These are phyloP conservation scores for Melanotus villosus DNA, from an alignment of 2,888 invertebrate genomes.

Conservation along the genomic window DNA sequence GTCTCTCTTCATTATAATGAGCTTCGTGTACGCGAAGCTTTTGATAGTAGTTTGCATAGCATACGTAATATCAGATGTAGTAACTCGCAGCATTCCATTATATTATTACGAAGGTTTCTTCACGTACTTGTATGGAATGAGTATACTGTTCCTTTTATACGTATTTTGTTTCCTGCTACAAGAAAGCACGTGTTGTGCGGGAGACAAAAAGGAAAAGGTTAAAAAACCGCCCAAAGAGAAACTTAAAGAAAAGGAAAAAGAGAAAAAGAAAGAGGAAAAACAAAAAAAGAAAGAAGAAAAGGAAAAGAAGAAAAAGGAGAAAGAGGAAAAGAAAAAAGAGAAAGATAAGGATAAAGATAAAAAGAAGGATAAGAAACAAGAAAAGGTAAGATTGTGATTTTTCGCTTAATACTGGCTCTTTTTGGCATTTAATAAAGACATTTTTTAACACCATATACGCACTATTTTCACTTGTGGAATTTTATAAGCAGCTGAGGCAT, in stretches of 20 bases:
- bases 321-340: constrained; percentile 74
- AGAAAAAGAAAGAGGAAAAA: constrained; percentile 70
- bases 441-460: constrained; percentile 40
- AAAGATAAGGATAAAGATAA: constrained; percentile 70
- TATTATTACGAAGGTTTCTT: constrained; percentile 97
- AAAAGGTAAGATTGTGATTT: constrained; percentile 65
- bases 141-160: constrained; percentile 93
- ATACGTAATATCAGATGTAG: constrained; percentile 95
- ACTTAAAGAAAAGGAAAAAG: constrained; percentile 69
- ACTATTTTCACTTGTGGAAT: constrained; percentile 25
- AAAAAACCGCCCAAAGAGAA: constrained; percentile 67
- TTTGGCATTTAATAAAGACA: constrained; percentile 23
- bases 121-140: constrained; percentile 93
- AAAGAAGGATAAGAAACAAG: constrained; percentile 68
- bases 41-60: constrained; percentile 94
- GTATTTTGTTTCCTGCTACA: constrained; percentile 95
- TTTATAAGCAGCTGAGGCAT: constrained; percentile 23
- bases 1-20: constrained; percentile 94
- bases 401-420: constrained; percentile 7
- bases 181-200: constrained; percentile 89
- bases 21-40: constrained; percentile 96
- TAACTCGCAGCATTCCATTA: constrained; percentile 91
- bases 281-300: constrained; percentile 73
- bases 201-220: constrained; percentile 73
- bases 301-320: constrained; percentile 75